phyloP scores from a whole-genome alignment of 2,888 invertebrate genomes.

The Bhutanitis thaidina region DNA sequence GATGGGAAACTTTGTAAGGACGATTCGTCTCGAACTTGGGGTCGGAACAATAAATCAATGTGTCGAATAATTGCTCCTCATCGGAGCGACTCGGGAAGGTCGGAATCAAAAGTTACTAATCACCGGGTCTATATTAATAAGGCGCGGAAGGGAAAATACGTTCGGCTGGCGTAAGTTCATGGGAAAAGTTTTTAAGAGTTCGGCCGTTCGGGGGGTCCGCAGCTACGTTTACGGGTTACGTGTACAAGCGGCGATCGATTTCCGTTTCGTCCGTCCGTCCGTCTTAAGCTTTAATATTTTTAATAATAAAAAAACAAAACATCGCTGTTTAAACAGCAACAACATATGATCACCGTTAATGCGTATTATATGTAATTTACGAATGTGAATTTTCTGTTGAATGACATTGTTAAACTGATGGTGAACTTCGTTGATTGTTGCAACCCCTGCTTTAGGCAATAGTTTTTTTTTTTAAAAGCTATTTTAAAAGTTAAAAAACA shows the following conservation, averaged over 20 bases:
- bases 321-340: too few species aligned
- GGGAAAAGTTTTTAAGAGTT: slow-evolving; percentile 18
- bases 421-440: too few species aligned
- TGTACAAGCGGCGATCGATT: slow-evolving; percentile 2
- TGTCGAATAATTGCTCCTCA: slow-evolving; percentile 75
- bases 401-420: too few species aligned
- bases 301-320: background rate
- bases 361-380: too few species aligned
- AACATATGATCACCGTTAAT: too few species aligned
- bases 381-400: too few species aligned
- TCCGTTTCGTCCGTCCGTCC: slow-evolving; percentile 2
- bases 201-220: slow-evolving; percentile 14
- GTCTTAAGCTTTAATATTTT: too few species aligned
- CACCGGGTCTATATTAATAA: slow-evolving; percentile 68
- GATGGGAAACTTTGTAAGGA: slow-evolving; percentile 40
- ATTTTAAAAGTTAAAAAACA: too few species aligned
- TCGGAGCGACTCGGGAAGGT: slow-evolving; percentile 48
- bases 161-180: slow-evolving; percentile 16
- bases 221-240: slow-evolving; percentile 14
- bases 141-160: slow-evolving; percentile 32
- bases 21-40: slow-evolving; percentile 51
- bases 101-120: slow-evolving; percentile 73
- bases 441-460: too few species aligned
- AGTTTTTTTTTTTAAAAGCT: too few species aligned
- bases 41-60: slow-evolving; percentile 74